phyloP scores from a whole-genome alignment of 2,113 vertebrate species.

The Tragelaphus buxtoni region DNA sequence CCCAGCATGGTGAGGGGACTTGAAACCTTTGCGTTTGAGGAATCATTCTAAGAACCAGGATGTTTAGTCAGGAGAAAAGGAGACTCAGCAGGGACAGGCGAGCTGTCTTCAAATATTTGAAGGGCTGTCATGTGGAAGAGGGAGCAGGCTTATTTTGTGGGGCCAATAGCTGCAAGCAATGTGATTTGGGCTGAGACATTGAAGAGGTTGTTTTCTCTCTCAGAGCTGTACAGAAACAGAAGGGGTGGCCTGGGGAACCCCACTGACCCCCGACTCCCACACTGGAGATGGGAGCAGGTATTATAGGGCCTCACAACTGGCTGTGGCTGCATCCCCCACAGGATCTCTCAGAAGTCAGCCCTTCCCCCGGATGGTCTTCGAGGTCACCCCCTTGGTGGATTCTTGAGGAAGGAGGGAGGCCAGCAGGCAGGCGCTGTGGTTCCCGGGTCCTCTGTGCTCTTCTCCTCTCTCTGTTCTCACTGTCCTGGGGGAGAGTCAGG shows the following conservation, averaged over 20 bases:
- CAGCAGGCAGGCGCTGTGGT: not conserved
- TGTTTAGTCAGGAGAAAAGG: slow-evolving; percentile 65
- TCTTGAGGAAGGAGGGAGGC: not conserved
- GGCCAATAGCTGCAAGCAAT: not conserved
- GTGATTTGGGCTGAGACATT: not conserved
- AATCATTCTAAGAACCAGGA: slow-evolving; percentile 8
- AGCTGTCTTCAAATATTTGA: slow-evolving; percentile 70
- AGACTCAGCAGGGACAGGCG: slow-evolving; percentile 19
- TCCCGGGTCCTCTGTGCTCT: not conserved
- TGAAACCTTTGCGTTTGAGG: slow-evolving; percentile 20
- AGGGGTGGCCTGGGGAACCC: not conserved
- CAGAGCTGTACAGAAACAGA: not conserved
- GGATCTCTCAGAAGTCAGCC: not conserved
- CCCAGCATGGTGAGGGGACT: not conserved
- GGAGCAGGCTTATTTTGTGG: slow-evolving; percentile 16
- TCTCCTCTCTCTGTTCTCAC: not conserved
- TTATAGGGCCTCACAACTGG: not conserved
- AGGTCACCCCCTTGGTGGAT: not conserved
- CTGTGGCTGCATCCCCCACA: not conserved
- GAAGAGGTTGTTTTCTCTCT: not conserved
- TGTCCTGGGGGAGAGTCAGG: not conserved
- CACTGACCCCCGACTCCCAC: not conserved
- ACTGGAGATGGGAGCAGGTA: not conserved
- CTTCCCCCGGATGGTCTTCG: not conserved
- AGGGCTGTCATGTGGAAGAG: slow-evolving; percentile 58